Conservation (phyloP, 2,888 invertebrate species). For the Trachelus tabidus region DNA sequence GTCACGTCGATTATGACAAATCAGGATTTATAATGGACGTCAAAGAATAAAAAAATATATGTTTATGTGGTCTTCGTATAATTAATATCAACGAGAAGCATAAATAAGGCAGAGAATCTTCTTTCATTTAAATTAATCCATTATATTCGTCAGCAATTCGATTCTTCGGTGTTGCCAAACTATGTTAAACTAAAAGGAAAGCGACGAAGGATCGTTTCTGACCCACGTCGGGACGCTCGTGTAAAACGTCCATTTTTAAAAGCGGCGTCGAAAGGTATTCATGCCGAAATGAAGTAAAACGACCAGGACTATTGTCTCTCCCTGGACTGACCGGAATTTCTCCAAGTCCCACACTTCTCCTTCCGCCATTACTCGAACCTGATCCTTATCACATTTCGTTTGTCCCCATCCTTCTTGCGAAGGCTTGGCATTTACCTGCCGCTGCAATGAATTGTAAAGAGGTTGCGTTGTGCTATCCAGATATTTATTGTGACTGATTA, state of each 20-base stretch:
- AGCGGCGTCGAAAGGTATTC: background rate
- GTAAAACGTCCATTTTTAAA: background rate
- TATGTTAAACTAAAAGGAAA: background rate
- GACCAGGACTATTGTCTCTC: background rate
- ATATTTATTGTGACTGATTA: conserved; percentile 21
- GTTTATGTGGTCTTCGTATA: background rate
- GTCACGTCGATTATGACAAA: background rate
- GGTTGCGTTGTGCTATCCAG: conserved; percentile 18
- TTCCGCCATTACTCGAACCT: background rate
- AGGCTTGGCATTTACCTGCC: conserved; percentile 7
- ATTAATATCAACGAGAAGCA: background rate
- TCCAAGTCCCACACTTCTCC: background rate
- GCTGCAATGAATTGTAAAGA: conserved; percentile 15
- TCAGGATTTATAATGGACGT: background rate
- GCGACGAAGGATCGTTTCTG: background rate
- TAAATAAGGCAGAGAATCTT: background rate
- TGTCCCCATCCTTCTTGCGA: background rate
- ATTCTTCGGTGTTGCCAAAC: background rate
- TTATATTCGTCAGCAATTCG: background rate
- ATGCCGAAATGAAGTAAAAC: background rate
- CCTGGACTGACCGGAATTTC: background rate
- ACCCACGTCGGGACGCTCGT: background rate
- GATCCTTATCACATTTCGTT: background rate
- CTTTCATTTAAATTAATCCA: background rate
- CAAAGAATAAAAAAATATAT: background rate